phyloP scores from a whole-genome alignment of 2,113 vertebrate species.

The Lipotes vexillifer region DNA sequence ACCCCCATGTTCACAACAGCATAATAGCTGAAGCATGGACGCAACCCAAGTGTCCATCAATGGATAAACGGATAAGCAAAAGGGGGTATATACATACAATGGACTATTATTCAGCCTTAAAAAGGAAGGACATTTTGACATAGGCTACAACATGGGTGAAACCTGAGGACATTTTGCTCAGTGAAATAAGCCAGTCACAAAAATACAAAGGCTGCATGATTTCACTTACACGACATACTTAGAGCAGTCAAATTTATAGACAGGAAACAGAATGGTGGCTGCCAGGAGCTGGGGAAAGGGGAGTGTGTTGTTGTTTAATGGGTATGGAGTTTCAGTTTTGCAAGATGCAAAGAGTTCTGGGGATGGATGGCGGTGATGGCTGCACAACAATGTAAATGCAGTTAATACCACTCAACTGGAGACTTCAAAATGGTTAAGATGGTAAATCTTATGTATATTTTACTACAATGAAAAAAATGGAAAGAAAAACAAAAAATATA shows the following conservation, averaged over 20 bases:
- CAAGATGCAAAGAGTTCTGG: neutral
- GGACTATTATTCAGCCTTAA: neutral
- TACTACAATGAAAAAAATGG: neutral
- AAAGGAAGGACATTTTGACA: neutral
- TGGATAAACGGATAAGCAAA: neutral
- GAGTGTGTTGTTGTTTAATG: neutral
- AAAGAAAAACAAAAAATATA: neutral
- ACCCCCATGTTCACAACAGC: neutral
- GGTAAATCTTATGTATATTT: neutral
- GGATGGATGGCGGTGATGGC: neutral
- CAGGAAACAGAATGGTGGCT: neutral
- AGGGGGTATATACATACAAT: neutral
- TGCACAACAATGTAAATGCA: neutral
- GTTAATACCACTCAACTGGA: neutral
- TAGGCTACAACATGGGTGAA: neutral
- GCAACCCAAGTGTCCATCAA: neutral
- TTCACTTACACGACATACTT: neutral
- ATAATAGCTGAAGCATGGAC: neutral
- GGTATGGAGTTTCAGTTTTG: neutral
- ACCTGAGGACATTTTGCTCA: neutral
- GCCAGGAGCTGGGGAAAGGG: neutral
- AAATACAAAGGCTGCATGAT: neutral
- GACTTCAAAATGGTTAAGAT: neutral
- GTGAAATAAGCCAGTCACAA: neutral
- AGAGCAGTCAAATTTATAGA: neutral